These are phyloP conservation scores for Drepanosiphum platanoidis DNA, from an alignment of 2,888 invertebrate genomes.

Conservation along the genomic window DNA sequence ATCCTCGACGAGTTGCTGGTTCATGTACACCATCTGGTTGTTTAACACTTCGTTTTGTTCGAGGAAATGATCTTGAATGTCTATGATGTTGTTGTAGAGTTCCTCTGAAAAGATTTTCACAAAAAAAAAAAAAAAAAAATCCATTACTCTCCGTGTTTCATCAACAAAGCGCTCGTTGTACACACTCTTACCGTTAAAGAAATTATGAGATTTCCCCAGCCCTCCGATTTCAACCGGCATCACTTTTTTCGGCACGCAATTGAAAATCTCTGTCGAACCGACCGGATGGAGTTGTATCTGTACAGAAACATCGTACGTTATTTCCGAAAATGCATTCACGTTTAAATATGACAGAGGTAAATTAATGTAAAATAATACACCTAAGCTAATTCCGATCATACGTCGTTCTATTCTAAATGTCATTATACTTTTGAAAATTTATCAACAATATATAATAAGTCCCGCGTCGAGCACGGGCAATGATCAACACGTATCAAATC, in stretches of 20 bases:
- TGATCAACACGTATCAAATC: too few relatives aligned
- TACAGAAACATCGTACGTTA: background rate
- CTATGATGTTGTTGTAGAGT: constrained; percentile 18
- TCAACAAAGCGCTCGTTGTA: too few relatives aligned
- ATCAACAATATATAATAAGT: too few relatives aligned
- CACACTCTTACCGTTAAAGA: constrained; percentile 5
- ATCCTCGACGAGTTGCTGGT: background rate
- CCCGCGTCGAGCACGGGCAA: too few relatives aligned
- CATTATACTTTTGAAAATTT: too few relatives aligned
- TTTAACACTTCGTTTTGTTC: constrained; percentile 24
- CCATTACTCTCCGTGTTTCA: too few relatives aligned
- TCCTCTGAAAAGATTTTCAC: constrained; percentile 26
- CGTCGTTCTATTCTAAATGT: too few relatives aligned
- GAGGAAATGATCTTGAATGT: background rate
- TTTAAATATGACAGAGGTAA: too few relatives aligned
- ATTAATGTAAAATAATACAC: too few relatives aligned
- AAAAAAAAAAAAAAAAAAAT: too few relatives aligned
- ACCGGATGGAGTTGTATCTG: constrained; percentile 23
- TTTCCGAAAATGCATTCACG: too few relatives aligned
- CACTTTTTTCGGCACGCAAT: constrained; percentile 8
- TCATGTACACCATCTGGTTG: constrained; percentile 20
- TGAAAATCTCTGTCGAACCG: constrained; percentile 35
- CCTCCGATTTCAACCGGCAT: constrained; percentile 33
- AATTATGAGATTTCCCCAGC: constrained; percentile 16
- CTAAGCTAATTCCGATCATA: too few relatives aligned